phyloP scores from a whole-genome alignment of 1,140 invertebrate genomes.

The Oreohelix idahoensis region DNA sequence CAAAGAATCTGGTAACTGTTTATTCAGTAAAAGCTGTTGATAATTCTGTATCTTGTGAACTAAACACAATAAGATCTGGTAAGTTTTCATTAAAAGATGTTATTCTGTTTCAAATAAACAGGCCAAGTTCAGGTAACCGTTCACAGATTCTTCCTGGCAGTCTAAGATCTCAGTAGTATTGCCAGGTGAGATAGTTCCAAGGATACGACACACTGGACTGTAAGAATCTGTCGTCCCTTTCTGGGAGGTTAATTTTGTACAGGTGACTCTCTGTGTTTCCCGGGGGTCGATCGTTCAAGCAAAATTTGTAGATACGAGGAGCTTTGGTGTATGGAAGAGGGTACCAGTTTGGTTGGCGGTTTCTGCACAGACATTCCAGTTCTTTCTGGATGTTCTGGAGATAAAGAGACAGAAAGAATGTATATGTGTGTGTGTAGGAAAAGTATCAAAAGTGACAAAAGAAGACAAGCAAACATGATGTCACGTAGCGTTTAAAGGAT shows the following conservation, averaged over 20 bases:
- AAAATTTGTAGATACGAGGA: constrained; percentile 24
- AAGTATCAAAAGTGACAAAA: no score
- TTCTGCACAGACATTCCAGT: neutral
- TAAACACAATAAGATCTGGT: no score
- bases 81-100: no score
- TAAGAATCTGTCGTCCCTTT: neutral
- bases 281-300: neutral
- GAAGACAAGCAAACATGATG: no score
- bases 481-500: no score
- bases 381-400: constrained; percentile 2
- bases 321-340: neutral
- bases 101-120: no score
- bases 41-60: no score
- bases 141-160: no score
- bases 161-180: constrained; percentile 28
- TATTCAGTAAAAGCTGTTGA: no score
- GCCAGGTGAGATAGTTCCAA: constrained; percentile 23
- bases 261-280: constrained; percentile 28
- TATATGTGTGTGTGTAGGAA: no score
- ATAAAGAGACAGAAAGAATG: neutral
- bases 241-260: neutral
- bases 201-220: constrained; percentile 21
- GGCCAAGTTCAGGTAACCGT: no score
- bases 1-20: no score
- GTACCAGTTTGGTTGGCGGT: constrained; percentile 22